These are phyloP conservation scores for Sitta carolinensis DNA, from an alignment of 2,797 vertebrate species.

Conservation along the genomic window DNA sequence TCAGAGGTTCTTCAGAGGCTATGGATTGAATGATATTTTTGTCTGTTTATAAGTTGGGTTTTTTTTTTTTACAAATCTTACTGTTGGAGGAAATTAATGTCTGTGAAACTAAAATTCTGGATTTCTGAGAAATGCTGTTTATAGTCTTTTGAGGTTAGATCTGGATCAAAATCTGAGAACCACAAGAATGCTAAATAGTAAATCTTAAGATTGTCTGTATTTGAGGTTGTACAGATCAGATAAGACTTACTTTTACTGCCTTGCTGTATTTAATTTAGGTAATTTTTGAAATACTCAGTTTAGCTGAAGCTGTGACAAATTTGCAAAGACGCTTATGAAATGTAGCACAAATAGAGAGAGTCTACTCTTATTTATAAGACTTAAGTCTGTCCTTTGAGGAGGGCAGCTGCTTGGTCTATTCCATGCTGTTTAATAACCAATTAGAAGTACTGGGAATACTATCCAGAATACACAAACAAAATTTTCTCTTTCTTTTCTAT, in stretches of 20 bases:
- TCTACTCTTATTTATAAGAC: not conserved
- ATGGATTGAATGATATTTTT: not conserved
- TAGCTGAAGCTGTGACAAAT: not conserved
- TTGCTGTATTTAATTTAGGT: not conserved
- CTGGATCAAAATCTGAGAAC: not conserved
- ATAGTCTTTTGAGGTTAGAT: not conserved
- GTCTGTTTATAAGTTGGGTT: fast-evolving
- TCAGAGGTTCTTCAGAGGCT: not conserved
- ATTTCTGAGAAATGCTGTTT: not conserved
- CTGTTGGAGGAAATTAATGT: not conserved
- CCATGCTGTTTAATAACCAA: not conserved
- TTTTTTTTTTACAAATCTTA: not conserved
- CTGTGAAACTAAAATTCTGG: not conserved
- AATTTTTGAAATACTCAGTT: not conserved
- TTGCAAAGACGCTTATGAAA: not conserved
- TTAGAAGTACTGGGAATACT: not conserved
- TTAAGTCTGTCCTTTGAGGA: not conserved
- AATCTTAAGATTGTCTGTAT: not conserved
- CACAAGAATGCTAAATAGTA: not conserved
- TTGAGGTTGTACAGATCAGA: not conserved
- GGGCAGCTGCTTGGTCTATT: not conserved
- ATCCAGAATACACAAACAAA: not conserved
- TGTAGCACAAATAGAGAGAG: not conserved
- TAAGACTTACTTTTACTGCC: not conserved
- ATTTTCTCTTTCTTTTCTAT: not conserved